Percentiles rank a stretch among this genome's conserved stretches.
These are phyloP conservation scores for Vidua chalybeata DNA, from an alignment of 2,113 vertebrate genomes.

Conservation along the genomic window DNA sequence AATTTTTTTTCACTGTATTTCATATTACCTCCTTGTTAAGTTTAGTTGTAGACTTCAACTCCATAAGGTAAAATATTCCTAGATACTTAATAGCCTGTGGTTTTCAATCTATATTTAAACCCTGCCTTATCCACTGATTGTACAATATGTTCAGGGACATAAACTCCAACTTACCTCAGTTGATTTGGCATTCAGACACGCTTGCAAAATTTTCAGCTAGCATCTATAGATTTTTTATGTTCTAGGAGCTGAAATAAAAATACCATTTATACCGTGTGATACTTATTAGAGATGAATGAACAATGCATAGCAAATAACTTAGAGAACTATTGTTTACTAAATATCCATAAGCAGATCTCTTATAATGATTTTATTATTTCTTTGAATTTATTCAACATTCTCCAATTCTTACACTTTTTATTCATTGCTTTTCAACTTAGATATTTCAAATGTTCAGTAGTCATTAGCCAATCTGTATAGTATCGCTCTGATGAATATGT, in stretches of 20 bases:
- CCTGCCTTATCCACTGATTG: slow-evolving; percentile 19
- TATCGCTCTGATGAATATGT: background rate
- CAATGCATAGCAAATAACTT: background rate
- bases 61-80: slow-evolving; percentile 60
- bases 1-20: slow-evolving; percentile 39
- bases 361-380: background rate
- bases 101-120: slow-evolving; percentile 66
- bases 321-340: background rate
- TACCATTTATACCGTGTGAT: background rate
- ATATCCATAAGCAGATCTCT: background rate
- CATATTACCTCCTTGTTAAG: slow-evolving; percentile 54
- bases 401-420: background rate
- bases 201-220: slow-evolving; percentile 20
- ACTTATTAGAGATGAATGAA: slow-evolving; percentile 5
- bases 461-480: background rate
- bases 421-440: background rate
- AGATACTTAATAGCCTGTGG: slow-evolving; percentile 59
- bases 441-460: background rate
- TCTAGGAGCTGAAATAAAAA: slow-evolving; percentile 16
- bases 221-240: slow-evolving; percentile 17
- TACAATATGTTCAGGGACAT: slow-evolving; percentile 59
- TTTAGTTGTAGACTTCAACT: slow-evolving; percentile 36
- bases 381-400: background rate
- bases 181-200: background rate
- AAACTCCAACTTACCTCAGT: slow-evolving; percentile 52